Conservation (phyloP, 35 echinoderm and acorn worm species). For the Stichopus chloronotus region DNA sequence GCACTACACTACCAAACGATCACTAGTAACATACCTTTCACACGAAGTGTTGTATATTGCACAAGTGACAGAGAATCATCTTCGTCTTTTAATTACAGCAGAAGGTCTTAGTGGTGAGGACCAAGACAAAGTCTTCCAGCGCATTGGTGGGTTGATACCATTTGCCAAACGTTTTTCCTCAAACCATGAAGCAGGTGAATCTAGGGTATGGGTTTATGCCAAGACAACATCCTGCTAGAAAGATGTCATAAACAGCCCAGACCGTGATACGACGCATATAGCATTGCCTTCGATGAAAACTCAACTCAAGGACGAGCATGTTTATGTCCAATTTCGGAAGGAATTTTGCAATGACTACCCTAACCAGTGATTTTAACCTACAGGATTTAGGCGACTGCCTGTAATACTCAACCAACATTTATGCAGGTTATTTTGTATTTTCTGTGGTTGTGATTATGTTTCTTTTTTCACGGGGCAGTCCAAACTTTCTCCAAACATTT, state of each 20-base stretch:
- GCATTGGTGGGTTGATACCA: neutral
- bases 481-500: constrained; percentile 55
- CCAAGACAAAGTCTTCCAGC: constrained; percentile 4
- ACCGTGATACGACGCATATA: constrained; percentile 40
- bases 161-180: constrained; percentile 7
- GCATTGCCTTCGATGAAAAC: neutral
- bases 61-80: neutral
- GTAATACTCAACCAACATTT: constrained; percentile 33
- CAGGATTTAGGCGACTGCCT: constrained; percentile 2
- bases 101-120: constrained; percentile 34
- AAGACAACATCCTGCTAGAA: neutral
- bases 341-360: neutral
- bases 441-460: constrained; percentile 69
- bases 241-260: constrained; percentile 20
- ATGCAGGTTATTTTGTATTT: constrained; percentile 59
- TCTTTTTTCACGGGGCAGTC: constrained; percentile 63
- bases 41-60: neutral
- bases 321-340: constrained; percentile 5
- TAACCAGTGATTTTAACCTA: constrained; percentile 50
- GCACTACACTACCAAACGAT: too few relatives aligned
- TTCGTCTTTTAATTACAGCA: neutral
- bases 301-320: neutral
- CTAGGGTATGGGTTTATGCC: constrained; percentile 41
- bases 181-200: constrained; percentile 55
- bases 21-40: neutral